Conservation (phyloP, 2,888 invertebrate genomes). For the Tortrix viridana region DNA sequence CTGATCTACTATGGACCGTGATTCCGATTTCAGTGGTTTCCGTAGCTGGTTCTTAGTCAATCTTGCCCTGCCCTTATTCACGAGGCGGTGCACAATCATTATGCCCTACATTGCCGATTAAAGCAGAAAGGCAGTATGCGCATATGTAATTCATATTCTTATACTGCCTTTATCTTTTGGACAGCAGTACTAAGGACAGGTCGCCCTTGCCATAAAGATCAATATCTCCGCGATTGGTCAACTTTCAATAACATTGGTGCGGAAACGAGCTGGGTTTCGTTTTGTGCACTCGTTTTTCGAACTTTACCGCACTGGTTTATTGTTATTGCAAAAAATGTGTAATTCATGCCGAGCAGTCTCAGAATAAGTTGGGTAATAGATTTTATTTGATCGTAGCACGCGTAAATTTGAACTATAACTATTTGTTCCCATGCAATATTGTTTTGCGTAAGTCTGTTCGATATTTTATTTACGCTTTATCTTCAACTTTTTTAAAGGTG, state of each 20-base stretch:
- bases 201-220: conserved; percentile 33
- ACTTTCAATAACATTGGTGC: conserved; percentile 68
- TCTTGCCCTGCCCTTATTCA: conserved; percentile 15
- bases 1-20: conserved; percentile 2
- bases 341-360: neutral
- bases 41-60: neutral
- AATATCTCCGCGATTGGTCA: conserved; percentile 42
- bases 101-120: too few species aligned
- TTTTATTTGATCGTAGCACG: conserved; percentile 25
- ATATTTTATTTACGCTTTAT: neutral
- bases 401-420: conserved; percentile 11
- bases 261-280: conserved; percentile 46
- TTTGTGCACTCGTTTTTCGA: conserved; percentile 67
- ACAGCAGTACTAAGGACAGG: conserved; percentile 29
- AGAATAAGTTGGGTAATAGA: conserved; percentile 15
- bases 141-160: too few species aligned
- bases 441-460: conserved; percentile 4
- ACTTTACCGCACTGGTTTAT: conserved; percentile 52
- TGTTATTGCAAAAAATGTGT: conserved; percentile 39
- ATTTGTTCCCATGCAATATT: neutral
- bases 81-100: conserved; percentile 3
- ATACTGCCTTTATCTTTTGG: too few species aligned
- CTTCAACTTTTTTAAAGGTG: conserved; percentile 1
- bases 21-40: conserved; percentile 8
- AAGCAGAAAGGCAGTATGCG: too few species aligned